A percentile compares a stretch with the other conserved stretches of the same genome.
phyloP scores from a whole-genome alignment of 2,797 vertebrate genomes.

The Odontamblyopus rebecca region DNA sequence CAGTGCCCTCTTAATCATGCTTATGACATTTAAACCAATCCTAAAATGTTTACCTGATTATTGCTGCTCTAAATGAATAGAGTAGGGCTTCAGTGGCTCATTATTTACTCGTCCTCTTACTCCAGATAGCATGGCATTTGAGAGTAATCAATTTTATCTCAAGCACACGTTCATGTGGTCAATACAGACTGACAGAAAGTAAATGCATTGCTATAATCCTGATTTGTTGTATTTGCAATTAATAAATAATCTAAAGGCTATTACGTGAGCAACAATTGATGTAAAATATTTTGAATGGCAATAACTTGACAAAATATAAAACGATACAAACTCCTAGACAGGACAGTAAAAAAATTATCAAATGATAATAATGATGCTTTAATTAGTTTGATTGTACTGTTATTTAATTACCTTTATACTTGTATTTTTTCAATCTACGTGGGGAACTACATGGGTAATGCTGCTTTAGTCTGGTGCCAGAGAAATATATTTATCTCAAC shows the following conservation, averaged over 20 bases:
- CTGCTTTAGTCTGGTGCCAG: constrained; percentile 1
- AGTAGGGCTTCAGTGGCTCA: constrained; percentile 10
- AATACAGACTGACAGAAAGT: background rate
- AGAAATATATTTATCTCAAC: constrained; percentile 21
- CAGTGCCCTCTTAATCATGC: background rate
- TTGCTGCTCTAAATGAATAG: constrained; percentile 4
- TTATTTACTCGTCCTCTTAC: constrained; percentile 14
- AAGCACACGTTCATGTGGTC: constrained; percentile 11
- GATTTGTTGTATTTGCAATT: background rate
- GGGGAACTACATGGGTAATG: too few relatives aligned
- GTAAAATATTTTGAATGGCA: background rate
- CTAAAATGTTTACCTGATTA: constrained; percentile 9
- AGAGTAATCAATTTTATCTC: constrained; percentile 30
- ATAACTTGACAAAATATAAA: background rate
- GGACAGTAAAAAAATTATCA: background rate
- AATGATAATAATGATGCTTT: background rate
- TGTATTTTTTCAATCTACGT: background rate
- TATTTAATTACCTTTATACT: background rate
- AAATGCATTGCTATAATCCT: background rate
- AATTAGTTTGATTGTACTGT: background rate
- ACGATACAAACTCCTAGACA: background rate
- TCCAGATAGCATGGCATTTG: constrained; percentile 24
- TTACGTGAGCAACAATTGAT: background rate
- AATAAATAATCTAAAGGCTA: background rate
- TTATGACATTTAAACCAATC: constrained; percentile 1